phyloP scores from a whole-genome alignment of 2,113 vertebrate species.

The Greenwoodochromis staneri region DNA sequence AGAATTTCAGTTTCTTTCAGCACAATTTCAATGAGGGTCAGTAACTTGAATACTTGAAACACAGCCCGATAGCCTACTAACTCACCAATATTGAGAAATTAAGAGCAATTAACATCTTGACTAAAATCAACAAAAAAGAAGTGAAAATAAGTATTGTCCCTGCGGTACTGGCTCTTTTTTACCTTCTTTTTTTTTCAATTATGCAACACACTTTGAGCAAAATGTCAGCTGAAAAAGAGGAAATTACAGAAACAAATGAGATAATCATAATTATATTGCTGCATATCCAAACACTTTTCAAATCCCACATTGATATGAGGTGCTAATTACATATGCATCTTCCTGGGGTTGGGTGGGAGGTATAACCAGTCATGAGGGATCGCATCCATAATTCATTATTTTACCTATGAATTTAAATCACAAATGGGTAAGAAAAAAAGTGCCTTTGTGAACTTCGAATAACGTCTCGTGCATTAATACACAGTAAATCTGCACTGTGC shows the following conservation, averaged over 20 bases:
- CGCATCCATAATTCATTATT: conserved; percentile 50
- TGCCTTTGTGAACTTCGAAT: neutral
- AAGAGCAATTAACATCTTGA: neutral
- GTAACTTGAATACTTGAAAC: neutral
- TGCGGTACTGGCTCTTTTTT: neutral
- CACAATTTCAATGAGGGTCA: neutral
- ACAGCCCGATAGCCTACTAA: neutral
- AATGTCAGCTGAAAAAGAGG: neutral
- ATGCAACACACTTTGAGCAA: neutral
- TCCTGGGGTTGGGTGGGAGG: neutral
- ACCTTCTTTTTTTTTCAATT: neutral
- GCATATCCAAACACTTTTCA: conserved; percentile 25
- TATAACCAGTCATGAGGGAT: conserved; percentile 18
- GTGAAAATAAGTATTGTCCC: neutral
- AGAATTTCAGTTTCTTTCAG: neutral
- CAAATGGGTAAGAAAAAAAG: neutral
- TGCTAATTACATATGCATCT: conserved; percentile 50
- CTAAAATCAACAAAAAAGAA: neutral
- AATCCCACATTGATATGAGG: conserved; percentile 36
- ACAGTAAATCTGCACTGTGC: neutral
- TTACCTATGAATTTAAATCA: conserved; percentile 33
- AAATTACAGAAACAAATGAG: conserved; percentile 8
- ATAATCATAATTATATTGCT: conserved; percentile 21
- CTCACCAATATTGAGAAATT: neutral
- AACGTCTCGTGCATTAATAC: neutral